phyloP scores from a whole-genome alignment of 2,888 invertebrate genomes.

The Eretmocerus hayati region DNA sequence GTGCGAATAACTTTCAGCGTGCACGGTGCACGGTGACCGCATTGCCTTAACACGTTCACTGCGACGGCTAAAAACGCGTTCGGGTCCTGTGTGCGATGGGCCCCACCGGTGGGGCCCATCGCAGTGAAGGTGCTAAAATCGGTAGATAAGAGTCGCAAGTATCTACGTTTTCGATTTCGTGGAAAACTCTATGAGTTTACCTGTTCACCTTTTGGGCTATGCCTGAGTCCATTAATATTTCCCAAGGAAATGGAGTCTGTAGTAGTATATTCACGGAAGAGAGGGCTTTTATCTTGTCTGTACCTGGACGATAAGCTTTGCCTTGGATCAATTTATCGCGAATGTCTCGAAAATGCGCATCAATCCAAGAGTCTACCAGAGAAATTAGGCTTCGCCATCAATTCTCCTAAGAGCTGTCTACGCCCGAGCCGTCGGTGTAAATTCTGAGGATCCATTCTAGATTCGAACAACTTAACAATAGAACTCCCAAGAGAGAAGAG shows the following conservation, averaged over 20 bases:
- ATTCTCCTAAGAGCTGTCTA: background rate
- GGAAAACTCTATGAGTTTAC: background rate
- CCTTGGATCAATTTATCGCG: background rate
- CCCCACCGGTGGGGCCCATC: too few species aligned
- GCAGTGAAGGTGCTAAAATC: too few species aligned
- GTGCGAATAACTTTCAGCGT: too few species aligned
- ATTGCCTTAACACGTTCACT: too few species aligned
- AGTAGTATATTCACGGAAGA: background rate
- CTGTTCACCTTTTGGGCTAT: slow-evolving; percentile 4
- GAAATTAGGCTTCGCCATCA: background rate
- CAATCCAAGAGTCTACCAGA: background rate
- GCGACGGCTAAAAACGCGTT: too few species aligned
- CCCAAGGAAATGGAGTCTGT: slow-evolving; percentile 8
- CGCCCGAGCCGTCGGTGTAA: background rate
- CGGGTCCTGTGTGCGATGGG: too few species aligned
- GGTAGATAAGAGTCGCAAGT: background rate
- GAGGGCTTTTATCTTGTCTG: background rate
- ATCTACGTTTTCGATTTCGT: background rate
- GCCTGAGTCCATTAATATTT: background rate
- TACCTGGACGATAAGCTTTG: background rate
- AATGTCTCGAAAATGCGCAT: background rate
- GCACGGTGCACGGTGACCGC: too few species aligned
- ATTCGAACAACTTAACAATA: background rate
- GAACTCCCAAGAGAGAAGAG: background rate
- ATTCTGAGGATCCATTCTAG: background rate